Conservation (phyloP, 2,888 invertebrate genomes). For the Scaptodrosophila latifasciaeformis region DNA sequence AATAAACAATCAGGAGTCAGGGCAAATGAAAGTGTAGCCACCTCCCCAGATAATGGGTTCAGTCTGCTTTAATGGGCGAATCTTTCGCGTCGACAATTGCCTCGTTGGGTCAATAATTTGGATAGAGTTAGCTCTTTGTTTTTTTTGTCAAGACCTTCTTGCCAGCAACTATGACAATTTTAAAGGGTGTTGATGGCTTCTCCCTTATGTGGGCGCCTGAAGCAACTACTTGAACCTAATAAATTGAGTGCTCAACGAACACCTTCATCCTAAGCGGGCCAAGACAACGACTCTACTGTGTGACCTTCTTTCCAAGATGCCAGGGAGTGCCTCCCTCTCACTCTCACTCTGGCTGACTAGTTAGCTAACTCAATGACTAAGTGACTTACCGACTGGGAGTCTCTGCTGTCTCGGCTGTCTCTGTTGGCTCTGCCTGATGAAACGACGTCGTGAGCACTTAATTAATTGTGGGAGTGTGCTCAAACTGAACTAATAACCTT, state of each 20-base stretch:
- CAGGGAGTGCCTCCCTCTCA: conserved; percentile 32
- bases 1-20: too few relatives aligned
- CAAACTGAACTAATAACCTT: conserved; percentile 65
- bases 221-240: conserved; percentile 63
- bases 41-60: too few relatives aligned
- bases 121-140: too few relatives aligned
- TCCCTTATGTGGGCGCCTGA: too few relatives aligned
- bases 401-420: conserved; percentile 31
- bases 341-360: conserved; percentile 8
- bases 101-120: too few relatives aligned
- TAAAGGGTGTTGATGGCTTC: too few relatives aligned
- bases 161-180: too few relatives aligned
- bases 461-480: conserved; percentile 64
- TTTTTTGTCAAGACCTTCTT: too few relatives aligned
- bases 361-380: conserved; percentile 5
- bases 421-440: conserved; percentile 9
- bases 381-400: conserved; percentile 20
- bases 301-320: conserved; percentile 2
- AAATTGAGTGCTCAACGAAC: conserved; percentile 57
- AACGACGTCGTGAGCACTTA: conserved; percentile 61
- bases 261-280: neutral
- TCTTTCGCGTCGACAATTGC: too few relatives aligned
- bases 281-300: conserved; percentile 18
- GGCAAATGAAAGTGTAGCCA: too few relatives aligned
- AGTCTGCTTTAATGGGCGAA: too few relatives aligned